Conservation (phyloP, 2,797 vertebrate genomes). For the Amniataba percoides region DNA sequence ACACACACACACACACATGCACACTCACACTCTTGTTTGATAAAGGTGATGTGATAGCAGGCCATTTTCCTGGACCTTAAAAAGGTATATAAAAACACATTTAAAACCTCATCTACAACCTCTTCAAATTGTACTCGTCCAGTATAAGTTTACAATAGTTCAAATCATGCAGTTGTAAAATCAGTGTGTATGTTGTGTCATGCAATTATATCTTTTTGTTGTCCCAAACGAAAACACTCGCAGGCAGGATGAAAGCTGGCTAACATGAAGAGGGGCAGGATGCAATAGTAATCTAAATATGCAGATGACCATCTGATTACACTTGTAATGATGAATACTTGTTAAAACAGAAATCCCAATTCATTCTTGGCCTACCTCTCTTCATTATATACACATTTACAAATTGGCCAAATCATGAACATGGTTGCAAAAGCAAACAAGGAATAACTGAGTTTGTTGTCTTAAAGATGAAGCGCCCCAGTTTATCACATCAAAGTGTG, state of each 20-base stretch:
- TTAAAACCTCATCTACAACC: background rate
- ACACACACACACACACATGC: slow-evolving; percentile 23
- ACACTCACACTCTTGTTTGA: background rate
- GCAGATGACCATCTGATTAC: too few relatives aligned
- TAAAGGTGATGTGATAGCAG: background rate
- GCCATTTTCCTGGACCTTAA: background rate
- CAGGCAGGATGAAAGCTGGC: background rate
- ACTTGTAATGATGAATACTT: background rate
- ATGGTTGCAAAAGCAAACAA: too few relatives aligned
- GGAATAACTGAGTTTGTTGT: too few relatives aligned
- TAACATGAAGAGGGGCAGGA: background rate
- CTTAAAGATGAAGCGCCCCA: too few relatives aligned
- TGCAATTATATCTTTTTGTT: too few relatives aligned
- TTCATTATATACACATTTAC: too few relatives aligned
- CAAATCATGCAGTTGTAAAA: background rate
- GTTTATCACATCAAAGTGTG: too few relatives aligned
- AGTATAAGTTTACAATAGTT: background rate
- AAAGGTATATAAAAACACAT: background rate
- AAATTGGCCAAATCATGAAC: too few relatives aligned
- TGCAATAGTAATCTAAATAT: background rate
- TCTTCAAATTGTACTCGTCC: background rate
- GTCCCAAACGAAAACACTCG: too few relatives aligned
- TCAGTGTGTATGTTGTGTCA: background rate
- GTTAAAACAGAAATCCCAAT: background rate
- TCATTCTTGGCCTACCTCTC: background rate